Conservation (phyloP, 2,888 invertebrate species). For the Sepiola atlantica region DNA sequence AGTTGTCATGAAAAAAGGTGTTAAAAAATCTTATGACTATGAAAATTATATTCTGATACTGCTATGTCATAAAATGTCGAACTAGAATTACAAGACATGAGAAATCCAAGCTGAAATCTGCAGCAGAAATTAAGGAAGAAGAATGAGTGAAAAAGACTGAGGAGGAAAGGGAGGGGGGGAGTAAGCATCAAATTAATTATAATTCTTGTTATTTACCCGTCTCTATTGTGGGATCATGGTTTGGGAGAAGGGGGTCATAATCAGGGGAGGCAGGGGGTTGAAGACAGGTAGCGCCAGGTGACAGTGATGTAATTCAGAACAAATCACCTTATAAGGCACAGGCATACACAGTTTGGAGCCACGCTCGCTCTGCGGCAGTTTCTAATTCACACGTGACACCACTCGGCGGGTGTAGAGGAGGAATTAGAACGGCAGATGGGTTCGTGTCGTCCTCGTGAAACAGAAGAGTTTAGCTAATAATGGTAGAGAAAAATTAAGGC, state of each 20-base stretch:
- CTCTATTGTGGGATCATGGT: not conserved
- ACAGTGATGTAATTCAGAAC: constrained; percentile 41
- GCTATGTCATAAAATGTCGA: not conserved
- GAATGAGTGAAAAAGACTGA: not conserved
- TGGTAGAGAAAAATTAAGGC: constrained; percentile 42
- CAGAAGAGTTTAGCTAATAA: constrained; percentile 20
- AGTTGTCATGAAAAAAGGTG: not conserved
- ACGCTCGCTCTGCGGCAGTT: not conserved
- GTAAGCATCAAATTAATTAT: not conserved
- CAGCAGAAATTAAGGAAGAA: not conserved
- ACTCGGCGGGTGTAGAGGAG: not conserved
- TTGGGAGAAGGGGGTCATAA: not conserved
- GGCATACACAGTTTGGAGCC: not conserved
- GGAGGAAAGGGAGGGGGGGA: not conserved
- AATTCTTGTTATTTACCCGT: constrained; percentile 4
- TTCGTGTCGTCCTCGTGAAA: not conserved
- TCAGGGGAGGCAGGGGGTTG: not conserved
- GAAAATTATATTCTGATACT: not conserved
- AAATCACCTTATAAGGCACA: constrained; percentile 46
- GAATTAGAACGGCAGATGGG: not conserved
- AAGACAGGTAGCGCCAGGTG: constrained; percentile 46
- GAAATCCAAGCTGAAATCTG: not conserved
- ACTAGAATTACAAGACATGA: not conserved
- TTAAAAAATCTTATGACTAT: not conserved
- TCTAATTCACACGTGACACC: not conserved